Conservation (phyloP, 2,797 vertebrate species). For the Dipus sagitta region DNA sequence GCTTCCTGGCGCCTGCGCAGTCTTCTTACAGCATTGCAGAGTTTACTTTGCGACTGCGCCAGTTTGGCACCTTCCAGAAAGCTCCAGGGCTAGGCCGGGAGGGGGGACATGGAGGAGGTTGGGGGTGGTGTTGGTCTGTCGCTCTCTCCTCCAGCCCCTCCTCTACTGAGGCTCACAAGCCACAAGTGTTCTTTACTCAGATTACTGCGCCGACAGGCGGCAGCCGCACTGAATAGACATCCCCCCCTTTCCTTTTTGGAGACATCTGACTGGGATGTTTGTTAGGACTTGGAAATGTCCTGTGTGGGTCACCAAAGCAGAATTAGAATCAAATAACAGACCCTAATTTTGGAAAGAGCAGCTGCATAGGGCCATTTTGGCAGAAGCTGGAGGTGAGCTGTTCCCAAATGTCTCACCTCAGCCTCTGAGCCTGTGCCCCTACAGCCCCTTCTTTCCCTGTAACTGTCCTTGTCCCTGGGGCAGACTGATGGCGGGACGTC, state of each 20-base stretch:
- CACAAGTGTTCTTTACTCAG: conserved; percentile 58
- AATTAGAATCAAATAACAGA: conserved; percentile 33
- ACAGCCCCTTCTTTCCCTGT: not conserved
- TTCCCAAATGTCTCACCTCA: not conserved
- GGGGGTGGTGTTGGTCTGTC: not conserved
- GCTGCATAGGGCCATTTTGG: not conserved
- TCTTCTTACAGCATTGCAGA: conserved; percentile 67
- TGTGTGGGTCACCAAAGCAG: conserved; percentile 48
- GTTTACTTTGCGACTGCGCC: conserved; percentile 67
- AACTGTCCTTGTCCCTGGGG: too few species aligned
- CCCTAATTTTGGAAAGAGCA: conserved; percentile 64
- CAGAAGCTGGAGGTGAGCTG: not conserved
- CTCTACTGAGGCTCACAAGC: not conserved
- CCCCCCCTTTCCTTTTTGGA: not conserved
- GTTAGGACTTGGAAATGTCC: not conserved
- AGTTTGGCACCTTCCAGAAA: conserved; percentile 77
- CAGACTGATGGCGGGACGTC: rapidly evolving
- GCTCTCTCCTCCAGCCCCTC: conserved; percentile 14
- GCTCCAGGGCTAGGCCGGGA: conserved; percentile 28
- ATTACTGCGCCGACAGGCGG: not conserved
- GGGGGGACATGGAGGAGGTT: not conserved
- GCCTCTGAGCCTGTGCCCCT: not conserved
- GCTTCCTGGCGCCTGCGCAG: conserved; percentile 64
- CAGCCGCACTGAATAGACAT: not conserved
- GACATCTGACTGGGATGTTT: not conserved